phyloP scores from a whole-genome alignment of 2,888 invertebrate genomes.

The Dysmachus trigonus region DNA sequence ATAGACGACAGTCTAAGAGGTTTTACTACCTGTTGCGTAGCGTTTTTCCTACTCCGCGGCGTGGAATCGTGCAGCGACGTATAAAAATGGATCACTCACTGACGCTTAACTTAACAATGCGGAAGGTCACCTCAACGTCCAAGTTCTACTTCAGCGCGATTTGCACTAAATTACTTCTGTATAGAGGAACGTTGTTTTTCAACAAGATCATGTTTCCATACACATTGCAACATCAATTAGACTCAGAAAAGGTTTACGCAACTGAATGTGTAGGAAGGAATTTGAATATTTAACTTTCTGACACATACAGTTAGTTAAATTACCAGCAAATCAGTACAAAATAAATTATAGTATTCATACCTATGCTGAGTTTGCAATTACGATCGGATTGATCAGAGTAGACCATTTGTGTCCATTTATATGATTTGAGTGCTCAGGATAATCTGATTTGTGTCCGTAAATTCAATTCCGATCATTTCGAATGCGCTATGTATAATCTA shows the following conservation, averaged over 20 bases:
- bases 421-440: no score
- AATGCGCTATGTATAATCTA: no score
- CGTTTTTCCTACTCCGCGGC: background rate
- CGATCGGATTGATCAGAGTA: no score
- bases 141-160: background rate
- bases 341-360: background rate
- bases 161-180: background rate
- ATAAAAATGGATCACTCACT: background rate
- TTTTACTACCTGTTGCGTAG: background rate
- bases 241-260: background rate
- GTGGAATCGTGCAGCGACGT: background rate
- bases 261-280: background rate
- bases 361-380: no score
- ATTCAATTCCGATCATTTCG: no score
- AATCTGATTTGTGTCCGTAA: no score
- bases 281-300: background rate
- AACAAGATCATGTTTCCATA: background rate
- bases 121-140: background rate
- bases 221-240: background rate
- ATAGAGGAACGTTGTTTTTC: background rate
- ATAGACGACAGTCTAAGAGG: background rate
- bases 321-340: background rate
- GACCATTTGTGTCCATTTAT: no score
- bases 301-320: no score
- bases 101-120: background rate